Percentiles rank a stretch among this genome's conserved stretches.
These are phyloP conservation scores for Caenorhabditis sp. DNA, from an alignment of 2,888 invertebrate species.

Conservation along the genomic window DNA sequence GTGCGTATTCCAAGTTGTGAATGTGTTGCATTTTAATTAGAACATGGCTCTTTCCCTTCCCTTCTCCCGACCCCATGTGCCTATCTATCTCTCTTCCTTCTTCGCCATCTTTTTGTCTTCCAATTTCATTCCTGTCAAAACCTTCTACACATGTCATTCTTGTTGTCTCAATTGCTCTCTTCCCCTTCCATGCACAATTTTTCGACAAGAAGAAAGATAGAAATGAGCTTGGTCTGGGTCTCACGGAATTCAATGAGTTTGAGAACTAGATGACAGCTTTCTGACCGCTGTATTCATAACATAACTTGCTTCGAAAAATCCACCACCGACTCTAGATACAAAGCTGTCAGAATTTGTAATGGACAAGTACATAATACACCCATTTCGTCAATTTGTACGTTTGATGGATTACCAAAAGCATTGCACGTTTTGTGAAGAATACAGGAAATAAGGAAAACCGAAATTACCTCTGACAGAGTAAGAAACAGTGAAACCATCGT, in stretches of 20 bases:
- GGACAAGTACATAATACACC: conserved; percentile 29
- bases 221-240: conserved; percentile 51
- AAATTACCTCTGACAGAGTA: conserved; percentile 65
- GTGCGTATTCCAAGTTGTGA: conserved; percentile 41
- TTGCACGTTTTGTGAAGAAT: too few relatives aligned
- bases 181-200: conserved; percentile 41
- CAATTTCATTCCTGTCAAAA: conserved; percentile 65
- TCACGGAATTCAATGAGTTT: conserved; percentile 45
- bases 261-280: conserved; percentile 16
- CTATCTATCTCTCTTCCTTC: conserved; percentile 19
- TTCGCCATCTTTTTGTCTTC: conserved; percentile 28
- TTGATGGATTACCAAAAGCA: background rate
- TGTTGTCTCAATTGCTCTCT: conserved; percentile 59
- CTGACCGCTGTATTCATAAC: conserved; percentile 53
- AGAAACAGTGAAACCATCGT: conserved; percentile 69
- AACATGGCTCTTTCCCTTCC: conserved; percentile 26
- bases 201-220: conserved; percentile 47
- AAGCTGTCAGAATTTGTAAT: conserved; percentile 48
- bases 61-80: conserved; percentile 7
- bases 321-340: conserved; percentile 34
- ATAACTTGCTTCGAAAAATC: conserved; percentile 43
- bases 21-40: conserved; percentile 67
- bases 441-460: background rate
- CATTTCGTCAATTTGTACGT: background rate
- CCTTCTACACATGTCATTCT: conserved; percentile 63